phyloP scores from a whole-genome alignment of 2,113 vertebrate species.

The Dasypus novemcinctus region DNA sequence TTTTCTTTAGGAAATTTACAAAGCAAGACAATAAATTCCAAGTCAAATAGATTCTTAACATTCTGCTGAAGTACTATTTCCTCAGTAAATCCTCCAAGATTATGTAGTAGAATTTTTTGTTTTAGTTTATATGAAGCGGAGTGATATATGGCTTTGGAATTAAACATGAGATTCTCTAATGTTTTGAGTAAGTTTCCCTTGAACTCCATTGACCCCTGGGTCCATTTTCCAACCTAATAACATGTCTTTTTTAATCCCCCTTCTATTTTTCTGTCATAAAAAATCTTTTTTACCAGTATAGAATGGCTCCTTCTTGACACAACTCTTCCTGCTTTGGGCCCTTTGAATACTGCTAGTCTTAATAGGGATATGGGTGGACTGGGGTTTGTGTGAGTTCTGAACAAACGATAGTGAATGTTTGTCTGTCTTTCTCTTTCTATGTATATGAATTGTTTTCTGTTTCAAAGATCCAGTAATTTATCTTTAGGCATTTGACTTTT shows the following conservation, averaged over 20 bases:
- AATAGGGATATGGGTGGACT: not conserved
- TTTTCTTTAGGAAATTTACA: slow-evolving; percentile 14
- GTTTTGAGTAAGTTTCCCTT: not conserved
- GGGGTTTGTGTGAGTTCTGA: slow-evolving; percentile 55
- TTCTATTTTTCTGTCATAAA: slow-evolving; percentile 10
- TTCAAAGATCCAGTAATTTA: slow-evolving; percentile 19
- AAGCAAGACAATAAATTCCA: not conserved
- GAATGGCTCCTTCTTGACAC: not conserved
- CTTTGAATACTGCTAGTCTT: not conserved
- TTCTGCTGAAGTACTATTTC: not conserved
- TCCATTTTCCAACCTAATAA: not conserved
- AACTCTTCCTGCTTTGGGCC: slow-evolving; percentile 45
- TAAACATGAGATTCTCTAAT: not conserved
- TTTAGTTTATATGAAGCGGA: not conserved
- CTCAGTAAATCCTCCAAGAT: not conserved
- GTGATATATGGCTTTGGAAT: not conserved
- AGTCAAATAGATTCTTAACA: not conserved
- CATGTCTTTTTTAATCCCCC: not conserved
- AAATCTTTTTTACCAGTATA: slow-evolving; percentile 9
- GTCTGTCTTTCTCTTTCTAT: not conserved
- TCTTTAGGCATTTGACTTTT: slow-evolving; percentile 20
- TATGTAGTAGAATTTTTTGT: not conserved
- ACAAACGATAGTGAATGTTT: not conserved
- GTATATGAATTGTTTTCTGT: slow-evolving; percentile 2
- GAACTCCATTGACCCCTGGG: not conserved